Evolutionary conservation across 2,888 invertebrate species (phyloP).

Genomic region (Cerceris rybyensis): DNA sequence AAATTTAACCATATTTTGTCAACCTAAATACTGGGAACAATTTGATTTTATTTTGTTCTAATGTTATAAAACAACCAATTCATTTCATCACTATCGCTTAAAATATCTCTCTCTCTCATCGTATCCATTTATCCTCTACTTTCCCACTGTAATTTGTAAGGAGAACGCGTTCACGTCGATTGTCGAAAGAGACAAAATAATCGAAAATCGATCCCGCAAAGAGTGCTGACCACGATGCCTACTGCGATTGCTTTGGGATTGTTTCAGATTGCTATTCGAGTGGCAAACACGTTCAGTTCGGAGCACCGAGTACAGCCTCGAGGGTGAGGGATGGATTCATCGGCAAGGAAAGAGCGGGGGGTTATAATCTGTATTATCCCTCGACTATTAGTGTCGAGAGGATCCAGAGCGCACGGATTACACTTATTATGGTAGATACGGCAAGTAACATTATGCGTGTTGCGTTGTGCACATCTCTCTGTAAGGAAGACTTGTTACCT

Average conservation of each 20-base stretch:
- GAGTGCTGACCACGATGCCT: slow-evolving; percentile 71
- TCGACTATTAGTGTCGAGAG: slow-evolving; percentile 79
- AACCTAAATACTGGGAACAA: no score
- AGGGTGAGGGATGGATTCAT: slow-evolving; percentile 51
- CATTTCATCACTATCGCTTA: no score
- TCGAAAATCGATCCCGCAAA: slow-evolving; percentile 71
- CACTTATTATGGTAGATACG: slow-evolving; percentile 75
- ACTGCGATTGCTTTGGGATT: slow-evolving; percentile 75
- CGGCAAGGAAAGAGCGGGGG: slow-evolving; percentile 54
- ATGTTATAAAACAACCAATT: no score
- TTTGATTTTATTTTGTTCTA: no score
- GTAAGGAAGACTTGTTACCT: not conserved
- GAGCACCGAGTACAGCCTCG: slow-evolving; percentile 58
- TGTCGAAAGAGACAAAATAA: slow-evolving; percentile 60
- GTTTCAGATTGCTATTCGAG: slow-evolving; percentile 78
- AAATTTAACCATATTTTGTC: no score
- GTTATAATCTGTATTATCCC: slow-evolving; percentile 81
- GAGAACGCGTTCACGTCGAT: slow-evolving; percentile 18
- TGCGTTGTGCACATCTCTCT: slow-evolving; percentile 57
- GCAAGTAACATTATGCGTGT: slow-evolving; percentile 74
- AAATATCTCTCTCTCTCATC: not conserved
- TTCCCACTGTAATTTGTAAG: not conserved
- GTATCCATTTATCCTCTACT: not conserved
- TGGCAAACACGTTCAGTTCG: slow-evolving; percentile 74
- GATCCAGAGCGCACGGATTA: slow-evolving; percentile 76